phyloP scores from a whole-genome alignment of 64 coral and sea anemone species.

The Montipora capricornis region DNA sequence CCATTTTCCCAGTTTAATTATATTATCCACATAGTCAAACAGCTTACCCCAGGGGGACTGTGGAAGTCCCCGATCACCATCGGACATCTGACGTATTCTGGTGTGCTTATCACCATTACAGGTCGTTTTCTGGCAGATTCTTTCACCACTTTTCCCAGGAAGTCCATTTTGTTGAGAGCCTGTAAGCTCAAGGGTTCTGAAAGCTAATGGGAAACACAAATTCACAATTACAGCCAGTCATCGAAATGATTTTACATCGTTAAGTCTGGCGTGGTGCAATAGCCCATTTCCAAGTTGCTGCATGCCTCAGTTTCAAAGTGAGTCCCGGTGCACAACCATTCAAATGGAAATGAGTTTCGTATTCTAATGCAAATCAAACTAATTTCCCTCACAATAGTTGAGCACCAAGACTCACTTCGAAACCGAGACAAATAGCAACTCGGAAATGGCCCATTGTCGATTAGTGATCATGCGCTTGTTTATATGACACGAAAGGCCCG shows the following conservation, averaged over 20 bases:
- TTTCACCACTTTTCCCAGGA: slow-evolving; percentile 67
- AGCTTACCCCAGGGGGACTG: slow-evolving; percentile 69
- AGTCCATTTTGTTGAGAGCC: slow-evolving; percentile 51
- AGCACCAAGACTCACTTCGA: too few species aligned
- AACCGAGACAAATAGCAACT: too few species aligned
- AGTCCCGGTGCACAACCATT: too few species aligned
- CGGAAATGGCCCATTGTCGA: too few species aligned
- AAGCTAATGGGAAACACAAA: slow-evolving; percentile 9
- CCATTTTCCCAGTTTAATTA: not conserved
- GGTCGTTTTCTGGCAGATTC: slow-evolving; percentile 66
- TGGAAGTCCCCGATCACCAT: slow-evolving; percentile 68
- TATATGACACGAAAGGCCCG: too few species aligned
- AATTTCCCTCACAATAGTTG: too few species aligned
- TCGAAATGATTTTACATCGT: not conserved
- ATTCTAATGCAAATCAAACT: too few species aligned
- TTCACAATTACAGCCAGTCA: not conserved
- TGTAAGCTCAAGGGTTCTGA: slow-evolving; percentile 38
- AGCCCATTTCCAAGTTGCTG: too few species aligned
- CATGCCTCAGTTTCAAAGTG: too few species aligned
- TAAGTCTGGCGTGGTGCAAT: too few species aligned
- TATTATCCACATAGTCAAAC: not conserved
- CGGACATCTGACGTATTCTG: slow-evolving; percentile 72
- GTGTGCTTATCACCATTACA: slow-evolving; percentile 67
- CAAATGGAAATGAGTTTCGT: too few species aligned
- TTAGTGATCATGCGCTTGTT: too few species aligned